Conservation (phyloP, 2,888 invertebrate genomes). For the Epinotia demarniana region DNA sequence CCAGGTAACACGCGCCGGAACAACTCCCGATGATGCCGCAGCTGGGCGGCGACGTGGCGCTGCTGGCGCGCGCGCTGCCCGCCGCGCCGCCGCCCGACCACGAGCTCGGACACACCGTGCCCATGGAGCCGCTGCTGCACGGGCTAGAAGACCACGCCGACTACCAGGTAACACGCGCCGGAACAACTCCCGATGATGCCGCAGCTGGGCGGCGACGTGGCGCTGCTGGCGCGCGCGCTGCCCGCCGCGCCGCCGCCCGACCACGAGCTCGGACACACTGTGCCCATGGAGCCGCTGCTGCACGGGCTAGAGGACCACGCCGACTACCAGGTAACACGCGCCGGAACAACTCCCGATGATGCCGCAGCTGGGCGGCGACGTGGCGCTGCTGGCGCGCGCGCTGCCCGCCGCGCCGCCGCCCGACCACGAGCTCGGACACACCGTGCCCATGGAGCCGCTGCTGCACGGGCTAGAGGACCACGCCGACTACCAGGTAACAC, state of each 20-base stretch:
- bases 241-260: constrained; percentile 49
- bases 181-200: constrained; percentile 86
- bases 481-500: constrained; percentile 67
- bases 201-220: constrained; percentile 81
- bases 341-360: constrained; percentile 83
- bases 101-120: constrained; percentile 48
- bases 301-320: constrained; percentile 55
- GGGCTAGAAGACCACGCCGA: constrained; percentile 57
- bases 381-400: constrained; percentile 54
- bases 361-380: constrained; percentile 85
- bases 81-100: constrained; percentile 48
- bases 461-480: constrained; percentile 56
- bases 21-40: constrained; percentile 87
- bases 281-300: constrained; percentile 65
- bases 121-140: constrained; percentile 65
- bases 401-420: constrained; percentile 49
- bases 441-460: constrained; percentile 65
- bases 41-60: constrained; percentile 74
- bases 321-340: constrained; percentile 68
- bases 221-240: constrained; percentile 54
- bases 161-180: constrained; percentile 66
- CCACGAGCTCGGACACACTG: constrained; percentile 43
- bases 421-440: constrained; percentile 32
- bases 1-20: constrained; percentile 65
- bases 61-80: constrained; percentile 53